Conservation (phyloP, 2,888 invertebrate species). For the Callyntrura sp. region DNA sequence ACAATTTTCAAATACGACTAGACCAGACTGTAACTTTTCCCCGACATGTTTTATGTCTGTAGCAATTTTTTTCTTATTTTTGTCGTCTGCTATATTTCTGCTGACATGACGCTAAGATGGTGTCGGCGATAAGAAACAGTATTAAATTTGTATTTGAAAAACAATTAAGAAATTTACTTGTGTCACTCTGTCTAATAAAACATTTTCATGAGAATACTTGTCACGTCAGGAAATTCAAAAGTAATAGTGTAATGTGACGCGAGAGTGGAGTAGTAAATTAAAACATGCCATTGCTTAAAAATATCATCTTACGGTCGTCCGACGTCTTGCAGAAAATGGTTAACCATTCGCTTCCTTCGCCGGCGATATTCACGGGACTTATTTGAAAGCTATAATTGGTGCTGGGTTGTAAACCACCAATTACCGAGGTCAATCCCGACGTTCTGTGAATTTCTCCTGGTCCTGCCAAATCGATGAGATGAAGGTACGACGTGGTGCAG, state of each 20-base stretch:
- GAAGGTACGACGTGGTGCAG: background rate
- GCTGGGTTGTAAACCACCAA: slow-evolving; percentile 80
- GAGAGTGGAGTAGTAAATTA: background rate
- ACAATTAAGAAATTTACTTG: slow-evolving; percentile 44
- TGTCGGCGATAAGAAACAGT: background rate
- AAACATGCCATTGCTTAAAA: background rate
- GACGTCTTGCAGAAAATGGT: slow-evolving; percentile 82
- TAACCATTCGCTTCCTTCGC: slow-evolving; percentile 81
- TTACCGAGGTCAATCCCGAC: slow-evolving; percentile 80
- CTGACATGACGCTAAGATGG: slow-evolving; percentile 40
- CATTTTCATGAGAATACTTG: slow-evolving; percentile 21
- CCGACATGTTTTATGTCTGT: background rate
- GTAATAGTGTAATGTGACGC: background rate
- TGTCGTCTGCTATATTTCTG: slow-evolving; percentile 12
- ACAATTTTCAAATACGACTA: slow-evolving; percentile 31
- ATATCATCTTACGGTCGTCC: slow-evolving; percentile 80
- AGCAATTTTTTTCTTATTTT: slow-evolving; percentile 10
- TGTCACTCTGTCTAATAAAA: slow-evolving; percentile 15
- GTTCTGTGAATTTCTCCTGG: slow-evolving; percentile 80
- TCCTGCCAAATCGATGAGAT: slow-evolving; percentile 56
- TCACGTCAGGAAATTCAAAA: too few species aligned
- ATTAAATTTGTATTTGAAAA: slow-evolving; percentile 56
- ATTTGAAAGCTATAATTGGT: slow-evolving; percentile 83
- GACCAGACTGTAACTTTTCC: background rate
- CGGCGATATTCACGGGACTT: slow-evolving; percentile 80